Evolutionary conservation across 2,113 vertebrate species (phyloP), one percentile per base, ranked within the genome.

Genomic region (Patagioenas fasciata): DNA sequence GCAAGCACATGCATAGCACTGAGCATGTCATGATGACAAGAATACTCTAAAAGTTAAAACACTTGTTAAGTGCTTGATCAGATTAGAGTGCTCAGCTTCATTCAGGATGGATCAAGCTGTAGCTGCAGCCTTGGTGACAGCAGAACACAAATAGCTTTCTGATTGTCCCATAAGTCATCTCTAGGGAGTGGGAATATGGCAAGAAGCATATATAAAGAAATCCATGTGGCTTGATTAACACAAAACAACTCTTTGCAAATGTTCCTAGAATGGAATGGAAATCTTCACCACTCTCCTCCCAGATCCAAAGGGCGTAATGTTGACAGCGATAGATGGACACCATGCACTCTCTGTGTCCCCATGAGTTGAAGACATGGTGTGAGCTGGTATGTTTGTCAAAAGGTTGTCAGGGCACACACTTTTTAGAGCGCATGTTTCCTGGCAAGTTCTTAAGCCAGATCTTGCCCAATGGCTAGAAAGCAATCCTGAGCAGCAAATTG

Each of bases 221-320:
- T 81, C 80, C 60, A 53, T 4, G 3, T 21, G 21, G 32, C 34
- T 87, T 80, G 70, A 40, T 65, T 64, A 67, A 88, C 5, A 18
- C 29, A 72, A 67, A 57, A 42, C 24, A 73, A 62, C 40, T 50
- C 31, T 57, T 95, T 65, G 34, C n/a, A 62, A 14, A 23, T 11
- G 11, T 71, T 85, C 65, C 85, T 97, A 97, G 88, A 97, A 97
- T 11, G 97, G 97, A 91, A 98, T 96, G 32, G 95, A 97, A 87
- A 98, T 97, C 89, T 98, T 98, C 84, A 98, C 97, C 66, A 97
- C 97, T 89, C 73, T 97, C 70, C 97, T 97, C 56, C 95, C 97
- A 79, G 95, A 50, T 84, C 85, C 96, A 89, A 97, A 96, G 42
- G 97, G 86, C 1, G 97, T 96, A 42, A 98, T 97, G 85, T 97